Conservation (phyloP, 2,113 vertebrate species). For the Dermatemys mawii region DNA sequence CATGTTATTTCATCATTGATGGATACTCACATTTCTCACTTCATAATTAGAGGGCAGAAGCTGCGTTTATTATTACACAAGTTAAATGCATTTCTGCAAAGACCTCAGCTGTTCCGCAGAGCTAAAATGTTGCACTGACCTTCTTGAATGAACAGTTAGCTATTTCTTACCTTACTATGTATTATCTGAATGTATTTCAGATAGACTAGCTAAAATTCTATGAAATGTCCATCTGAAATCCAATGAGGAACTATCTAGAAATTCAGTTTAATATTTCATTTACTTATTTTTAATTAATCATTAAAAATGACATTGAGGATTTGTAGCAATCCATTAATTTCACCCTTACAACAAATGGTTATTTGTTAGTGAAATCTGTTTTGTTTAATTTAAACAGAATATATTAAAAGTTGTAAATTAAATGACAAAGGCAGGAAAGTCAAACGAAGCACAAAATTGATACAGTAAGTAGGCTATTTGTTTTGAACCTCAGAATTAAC, state of each 20-base stretch:
- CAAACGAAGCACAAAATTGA: slow-evolving; percentile 62
- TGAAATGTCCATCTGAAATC: slow-evolving; percentile 40
- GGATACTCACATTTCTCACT: slow-evolving; percentile 14
- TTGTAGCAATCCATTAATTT: slow-evolving; percentile 50
- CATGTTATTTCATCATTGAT: neutral
- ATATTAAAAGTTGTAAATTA: slow-evolving; percentile 53
- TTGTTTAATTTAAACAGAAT: slow-evolving; percentile 53
- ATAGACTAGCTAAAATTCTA: slow-evolving; percentile 37
- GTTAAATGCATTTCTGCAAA: slow-evolving; percentile 5
- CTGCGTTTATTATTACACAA: neutral
- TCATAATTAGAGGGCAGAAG: neutral
- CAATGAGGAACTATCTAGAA: slow-evolving; percentile 35
- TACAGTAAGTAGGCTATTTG: slow-evolving; percentile 49
- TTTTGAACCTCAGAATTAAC: slow-evolving; percentile 63
- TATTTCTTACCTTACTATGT: neutral
- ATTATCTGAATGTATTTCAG: slow-evolving; percentile 21
- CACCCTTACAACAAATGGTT: slow-evolving; percentile 39
- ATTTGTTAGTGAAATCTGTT: slow-evolving; percentile 44
- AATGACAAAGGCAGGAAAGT: slow-evolving; percentile 48
- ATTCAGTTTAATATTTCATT: slow-evolving; percentile 33
- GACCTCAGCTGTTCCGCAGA: neutral
- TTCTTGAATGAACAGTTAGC: slow-evolving; percentile 21
- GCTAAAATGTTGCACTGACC: slow-evolving; percentile 4
- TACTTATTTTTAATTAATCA: slow-evolving; percentile 39
- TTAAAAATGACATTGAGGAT: slow-evolving; percentile 41